These are phyloP conservation scores for Pempheris klunzingeri DNA, from an alignment of 2,797 vertebrate genomes.

Conservation along the genomic window DNA sequence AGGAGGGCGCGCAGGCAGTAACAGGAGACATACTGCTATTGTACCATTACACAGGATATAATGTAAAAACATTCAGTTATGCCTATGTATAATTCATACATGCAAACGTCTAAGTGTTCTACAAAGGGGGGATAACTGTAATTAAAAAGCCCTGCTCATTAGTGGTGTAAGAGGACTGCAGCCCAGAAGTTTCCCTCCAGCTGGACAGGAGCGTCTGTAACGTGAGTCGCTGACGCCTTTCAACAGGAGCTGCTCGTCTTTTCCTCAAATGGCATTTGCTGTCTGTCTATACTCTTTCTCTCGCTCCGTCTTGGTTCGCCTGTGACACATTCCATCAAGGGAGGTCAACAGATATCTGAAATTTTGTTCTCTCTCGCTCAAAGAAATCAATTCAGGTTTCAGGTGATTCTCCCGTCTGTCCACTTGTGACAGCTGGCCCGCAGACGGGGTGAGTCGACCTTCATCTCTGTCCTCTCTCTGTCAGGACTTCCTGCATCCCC, in stretches of 20 bases:
- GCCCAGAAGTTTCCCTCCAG: slow-evolving; percentile 36
- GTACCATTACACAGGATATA: slow-evolving; percentile 8
- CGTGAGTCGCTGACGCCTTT: slow-evolving; percentile 44
- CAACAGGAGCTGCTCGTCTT: slow-evolving; percentile 52
- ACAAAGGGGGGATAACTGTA: slow-evolving; percentile 3
- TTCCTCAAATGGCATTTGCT: slow-evolving; percentile 71
- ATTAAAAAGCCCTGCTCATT: slow-evolving; percentile 25
- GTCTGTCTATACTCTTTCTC: slow-evolving; percentile 65
- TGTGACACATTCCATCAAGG: slow-evolving; percentile 77
- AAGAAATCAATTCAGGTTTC: slow-evolving; percentile 83
- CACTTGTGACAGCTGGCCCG: slow-evolving; percentile 73
- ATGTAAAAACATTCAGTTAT: slow-evolving; percentile 27
- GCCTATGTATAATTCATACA: slow-evolving; percentile 24
- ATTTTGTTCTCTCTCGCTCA: slow-evolving; percentile 73
- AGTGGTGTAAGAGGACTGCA: not conserved
- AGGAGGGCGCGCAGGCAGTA: slow-evolving; percentile 22
- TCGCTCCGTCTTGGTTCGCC: slow-evolving; percentile 49
- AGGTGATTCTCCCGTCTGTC: slow-evolving; percentile 79
- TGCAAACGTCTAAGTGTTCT: not conserved
- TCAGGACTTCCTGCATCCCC: slow-evolving; percentile 54
- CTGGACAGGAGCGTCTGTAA: slow-evolving; percentile 31
- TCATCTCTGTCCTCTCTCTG: slow-evolving; percentile 69
- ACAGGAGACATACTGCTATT: slow-evolving; percentile 19
- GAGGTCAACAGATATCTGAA: slow-evolving; percentile 82
- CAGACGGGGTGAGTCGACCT: slow-evolving; percentile 72